These are phyloP conservation scores for Caenorhabditis afra DNA, from an alignment of 2,888 invertebrate genomes.

Conservation along the genomic window DNA sequence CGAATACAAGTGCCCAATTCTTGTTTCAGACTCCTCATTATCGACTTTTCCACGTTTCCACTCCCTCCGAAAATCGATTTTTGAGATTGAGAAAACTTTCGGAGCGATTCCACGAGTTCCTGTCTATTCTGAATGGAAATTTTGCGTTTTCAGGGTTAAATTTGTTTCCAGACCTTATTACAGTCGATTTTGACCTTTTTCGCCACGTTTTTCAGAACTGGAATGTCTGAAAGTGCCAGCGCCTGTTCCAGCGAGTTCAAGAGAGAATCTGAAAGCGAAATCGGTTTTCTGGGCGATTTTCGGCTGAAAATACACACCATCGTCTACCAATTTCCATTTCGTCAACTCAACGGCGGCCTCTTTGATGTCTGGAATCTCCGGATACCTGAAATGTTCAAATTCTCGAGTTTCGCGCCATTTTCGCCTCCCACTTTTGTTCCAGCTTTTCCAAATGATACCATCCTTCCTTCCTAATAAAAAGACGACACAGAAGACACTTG, in stretches of 20 bases:
- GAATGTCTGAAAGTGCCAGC: conserved; percentile 23
- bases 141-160: background rate
- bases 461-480: conserved; percentile 36
- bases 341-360: conserved; percentile 30
- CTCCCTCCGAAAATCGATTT: conserved; percentile 56
- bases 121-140: conserved; percentile 14
- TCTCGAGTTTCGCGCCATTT: background rate
- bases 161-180: conserved; percentile 20
- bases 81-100: conserved; percentile 49
- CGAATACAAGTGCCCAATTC: conserved; percentile 63
- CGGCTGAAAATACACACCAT: conserved; percentile 9
- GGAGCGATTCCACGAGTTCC: conserved; percentile 36
- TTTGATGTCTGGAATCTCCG: conserved; percentile 25
- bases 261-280: conserved; percentile 32
- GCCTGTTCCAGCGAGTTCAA: conserved; percentile 41
- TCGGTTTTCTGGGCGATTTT: background rate
- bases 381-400: conserved; percentile 23
- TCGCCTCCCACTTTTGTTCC: conserved; percentile 26
- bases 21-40: conserved; percentile 47
- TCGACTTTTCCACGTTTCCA: conserved; percentile 31
- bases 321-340: conserved; percentile 40
- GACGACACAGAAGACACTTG: conserved; percentile 34
- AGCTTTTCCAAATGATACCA: conserved; percentile 54
- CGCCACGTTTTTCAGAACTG: conserved; percentile 52
- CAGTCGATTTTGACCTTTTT: conserved; percentile 53